A percentile compares a stretch with the other conserved stretches of the same genome.
These are phyloP conservation scores for Synanthedon formicaeformis DNA, from an alignment of 2,888 invertebrate genomes.

Conservation along the genomic window DNA sequence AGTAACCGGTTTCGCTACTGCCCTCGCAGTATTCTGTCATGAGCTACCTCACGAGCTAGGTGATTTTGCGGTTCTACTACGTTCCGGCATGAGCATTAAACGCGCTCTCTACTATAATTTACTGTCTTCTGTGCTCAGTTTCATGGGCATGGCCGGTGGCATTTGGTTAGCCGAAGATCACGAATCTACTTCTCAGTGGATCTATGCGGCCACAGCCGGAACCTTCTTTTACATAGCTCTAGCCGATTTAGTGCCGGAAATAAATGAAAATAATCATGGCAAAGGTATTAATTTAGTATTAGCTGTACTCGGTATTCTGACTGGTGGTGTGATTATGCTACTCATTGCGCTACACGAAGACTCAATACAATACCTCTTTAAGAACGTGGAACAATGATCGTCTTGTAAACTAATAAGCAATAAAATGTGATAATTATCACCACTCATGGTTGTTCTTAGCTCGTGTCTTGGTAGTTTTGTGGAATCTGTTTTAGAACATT, in stretches of 20 bases:
- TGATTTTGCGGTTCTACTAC: slow-evolving; percentile 83
- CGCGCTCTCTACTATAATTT: slow-evolving; percentile 80
- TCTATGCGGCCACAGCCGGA: slow-evolving; percentile 83
- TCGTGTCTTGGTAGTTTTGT: neutral
- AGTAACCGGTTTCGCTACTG: slow-evolving; percentile 81
- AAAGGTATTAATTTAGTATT: slow-evolving; percentile 69
- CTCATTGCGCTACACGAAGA: slow-evolving; percentile 80
- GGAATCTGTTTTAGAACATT: neutral
- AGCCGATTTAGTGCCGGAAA: slow-evolving; percentile 80
- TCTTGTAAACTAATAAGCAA: slow-evolving; percentile 3
- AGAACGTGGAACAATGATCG: slow-evolving; percentile 50
- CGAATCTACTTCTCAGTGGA: slow-evolving; percentile 77
- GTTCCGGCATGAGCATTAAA: slow-evolving; percentile 79
- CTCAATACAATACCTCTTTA: slow-evolving; percentile 62
- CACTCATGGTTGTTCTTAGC: slow-evolving; percentile 32
- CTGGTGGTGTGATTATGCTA: slow-evolving; percentile 80
- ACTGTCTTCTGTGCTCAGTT: slow-evolving; percentile 80
- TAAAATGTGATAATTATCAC: slow-evolving; percentile 22
- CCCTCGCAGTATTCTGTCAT: slow-evolving; percentile 83
- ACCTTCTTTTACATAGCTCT: slow-evolving; percentile 85
- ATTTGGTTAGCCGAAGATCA: slow-evolving; percentile 78
- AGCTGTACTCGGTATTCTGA: slow-evolving; percentile 74
- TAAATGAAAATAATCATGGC: slow-evolving; percentile 65
- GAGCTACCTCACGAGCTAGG: slow-evolving; percentile 86
- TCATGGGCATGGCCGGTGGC: slow-evolving; percentile 81